Evolutionary conservation across 2,797 vertebrate species (phyloP).

Genomic region (Sciaenops ocellatus): DNA sequence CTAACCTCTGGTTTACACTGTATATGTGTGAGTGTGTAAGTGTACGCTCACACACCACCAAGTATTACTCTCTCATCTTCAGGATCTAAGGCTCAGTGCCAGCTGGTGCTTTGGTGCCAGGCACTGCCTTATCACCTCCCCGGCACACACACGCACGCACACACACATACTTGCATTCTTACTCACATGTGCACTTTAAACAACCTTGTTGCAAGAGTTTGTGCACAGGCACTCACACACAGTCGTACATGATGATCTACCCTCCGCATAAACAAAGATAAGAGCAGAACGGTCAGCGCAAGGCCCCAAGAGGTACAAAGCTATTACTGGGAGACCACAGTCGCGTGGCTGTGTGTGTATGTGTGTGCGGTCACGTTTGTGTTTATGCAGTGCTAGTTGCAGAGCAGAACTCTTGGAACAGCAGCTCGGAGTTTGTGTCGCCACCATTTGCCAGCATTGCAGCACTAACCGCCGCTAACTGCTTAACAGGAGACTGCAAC

Average conservation of each 20-base stretch:
- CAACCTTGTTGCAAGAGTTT: constrained; percentile 55
- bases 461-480: constrained; percentile 37
- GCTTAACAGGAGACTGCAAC: constrained; percentile 37
- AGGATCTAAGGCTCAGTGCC: constrained; percentile 82
- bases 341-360: constrained; percentile 72
- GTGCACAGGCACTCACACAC: constrained; percentile 56
- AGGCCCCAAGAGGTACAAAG: constrained; percentile 81
- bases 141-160: constrained; percentile 53
- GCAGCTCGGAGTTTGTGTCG: constrained; percentile 35
- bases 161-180: constrained; percentile 52
- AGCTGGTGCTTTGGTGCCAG: constrained; percentile 87
- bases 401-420: constrained; percentile 35
- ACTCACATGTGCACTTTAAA: constrained; percentile 69
- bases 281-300: constrained; percentile 84
- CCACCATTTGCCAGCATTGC: constrained; percentile 42
- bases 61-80: constrained; percentile 68
- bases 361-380: constrained; percentile 43
- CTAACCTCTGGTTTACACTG: constrained; percentile 57
- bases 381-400: constrained; percentile 54
- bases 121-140: constrained; percentile 88
- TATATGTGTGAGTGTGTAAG: constrained; percentile 27
- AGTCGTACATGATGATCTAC: constrained; percentile 84
- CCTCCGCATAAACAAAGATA: constrained; percentile 94
- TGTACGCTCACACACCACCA: constrained; percentile 13
- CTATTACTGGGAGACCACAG: constrained; percentile 86